phyloP scores from a whole-genome alignment of 1,140 invertebrate species.

The Apolygus lucorum region DNA sequence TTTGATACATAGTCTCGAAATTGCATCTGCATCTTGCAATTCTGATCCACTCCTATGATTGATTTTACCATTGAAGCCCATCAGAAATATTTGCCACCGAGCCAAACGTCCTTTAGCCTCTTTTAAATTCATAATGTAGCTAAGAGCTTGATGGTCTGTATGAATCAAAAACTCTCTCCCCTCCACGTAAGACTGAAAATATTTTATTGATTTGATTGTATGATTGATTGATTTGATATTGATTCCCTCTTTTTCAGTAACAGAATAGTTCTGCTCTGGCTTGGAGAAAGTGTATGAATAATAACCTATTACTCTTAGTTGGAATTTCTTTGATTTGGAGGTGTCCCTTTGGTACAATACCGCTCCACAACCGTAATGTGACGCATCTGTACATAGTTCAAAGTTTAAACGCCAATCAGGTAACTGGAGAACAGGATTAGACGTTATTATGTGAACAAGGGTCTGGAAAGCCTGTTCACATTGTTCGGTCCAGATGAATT shows the following conservation, averaged over 20 bases:
- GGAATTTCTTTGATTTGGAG: neutral
- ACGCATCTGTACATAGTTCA: neutral
- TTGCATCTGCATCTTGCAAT: too few relatives aligned
- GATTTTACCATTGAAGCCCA: too few relatives aligned
- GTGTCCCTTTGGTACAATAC: neutral
- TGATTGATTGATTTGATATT: too few relatives aligned
- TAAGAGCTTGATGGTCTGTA: neutral
- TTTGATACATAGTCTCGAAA: too few relatives aligned
- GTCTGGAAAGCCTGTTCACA: neutral
- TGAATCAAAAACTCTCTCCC: too few relatives aligned
- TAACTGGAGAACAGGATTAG: neutral
- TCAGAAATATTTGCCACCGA: too few relatives aligned
- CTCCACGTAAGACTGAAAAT: neutral
- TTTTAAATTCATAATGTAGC: neutral
- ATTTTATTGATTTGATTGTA: neutral
- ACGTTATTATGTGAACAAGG: neutral
- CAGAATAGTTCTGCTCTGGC: neutral
- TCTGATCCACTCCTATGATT: too few relatives aligned
- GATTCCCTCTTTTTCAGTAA: neutral
- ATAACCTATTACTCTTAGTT: neutral
- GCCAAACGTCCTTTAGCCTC: too few relatives aligned
- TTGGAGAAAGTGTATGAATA: neutral
- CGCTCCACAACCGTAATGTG: neutral
- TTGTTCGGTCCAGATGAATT: neutral
- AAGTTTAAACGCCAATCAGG: neutral